phyloP scores from a whole-genome alignment of 2,113 vertebrate genomes.

The Bubo blakistoni region DNA sequence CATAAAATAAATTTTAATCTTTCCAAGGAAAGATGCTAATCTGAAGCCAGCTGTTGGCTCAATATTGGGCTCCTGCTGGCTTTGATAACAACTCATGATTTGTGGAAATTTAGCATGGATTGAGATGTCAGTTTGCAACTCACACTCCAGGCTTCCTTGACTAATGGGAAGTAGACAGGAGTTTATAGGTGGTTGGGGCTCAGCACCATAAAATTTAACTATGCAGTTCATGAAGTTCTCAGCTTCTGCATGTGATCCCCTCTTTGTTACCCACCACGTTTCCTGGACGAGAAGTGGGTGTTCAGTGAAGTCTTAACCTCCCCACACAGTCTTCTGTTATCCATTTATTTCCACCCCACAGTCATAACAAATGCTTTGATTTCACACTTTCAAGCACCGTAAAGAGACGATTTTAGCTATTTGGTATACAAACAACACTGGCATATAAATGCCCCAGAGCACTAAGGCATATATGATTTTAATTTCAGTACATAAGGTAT shows the following conservation, averaged over 20 bases:
- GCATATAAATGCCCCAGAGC: not conserved
- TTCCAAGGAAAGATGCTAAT: slow-evolving; percentile 47
- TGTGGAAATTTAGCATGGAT: slow-evolving; percentile 40
- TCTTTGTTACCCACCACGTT: not conserved
- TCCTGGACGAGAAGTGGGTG: not conserved
- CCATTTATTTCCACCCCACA: not conserved
- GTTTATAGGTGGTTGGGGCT: not conserved
- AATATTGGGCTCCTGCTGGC: slow-evolving; percentile 7
- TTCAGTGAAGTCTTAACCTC: not conserved
- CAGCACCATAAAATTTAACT: not conserved
- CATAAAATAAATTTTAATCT: slow-evolving; percentile 51
- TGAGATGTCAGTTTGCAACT: slow-evolving; percentile 18
- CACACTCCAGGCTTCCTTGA: not conserved
- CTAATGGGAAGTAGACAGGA: not conserved
- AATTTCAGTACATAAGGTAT: not conserved
- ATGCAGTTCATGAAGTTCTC: not conserved
- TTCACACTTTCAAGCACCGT: not conserved
- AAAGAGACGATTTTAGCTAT: not conserved
- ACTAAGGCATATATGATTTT: not conserved
- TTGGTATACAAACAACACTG: not conserved
- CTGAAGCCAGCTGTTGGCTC: slow-evolving; percentile 14
- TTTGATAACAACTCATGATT: slow-evolving; percentile 39
- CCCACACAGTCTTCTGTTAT: not conserved
- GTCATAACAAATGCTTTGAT: not conserved
- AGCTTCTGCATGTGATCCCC: not conserved